phyloP scores from a whole-genome alignment of 2,888 invertebrate species.

The Thysanoteuthis rhombus region DNA sequence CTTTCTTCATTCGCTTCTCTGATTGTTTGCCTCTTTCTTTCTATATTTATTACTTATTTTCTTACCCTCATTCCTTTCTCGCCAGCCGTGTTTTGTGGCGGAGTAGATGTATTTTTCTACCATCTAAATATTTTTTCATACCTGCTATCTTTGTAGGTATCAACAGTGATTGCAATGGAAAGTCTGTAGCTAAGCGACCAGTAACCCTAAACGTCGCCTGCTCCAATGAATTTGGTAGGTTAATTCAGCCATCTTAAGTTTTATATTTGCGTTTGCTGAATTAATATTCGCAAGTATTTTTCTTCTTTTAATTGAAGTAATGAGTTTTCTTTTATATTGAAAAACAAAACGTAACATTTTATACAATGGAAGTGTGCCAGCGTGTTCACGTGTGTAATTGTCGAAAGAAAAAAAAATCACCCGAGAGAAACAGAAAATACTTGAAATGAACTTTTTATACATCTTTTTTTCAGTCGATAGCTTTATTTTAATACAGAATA shows the following conservation, averaged over 20 bases:
- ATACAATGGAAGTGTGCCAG: too few relatives aligned
- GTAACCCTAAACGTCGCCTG: constrained; percentile 12
- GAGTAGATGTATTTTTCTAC: neutral
- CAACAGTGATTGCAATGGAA: constrained; percentile 12
- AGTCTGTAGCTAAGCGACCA: neutral
- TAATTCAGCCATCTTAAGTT: neutral
- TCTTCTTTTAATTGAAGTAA: too few relatives aligned
- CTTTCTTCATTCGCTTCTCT: too few relatives aligned
- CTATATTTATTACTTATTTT: neutral
- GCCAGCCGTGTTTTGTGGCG: neutral
- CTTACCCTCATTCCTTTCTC: neutral
- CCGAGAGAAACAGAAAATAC: too few relatives aligned
- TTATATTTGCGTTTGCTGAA: neutral
- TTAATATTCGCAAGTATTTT: neutral
- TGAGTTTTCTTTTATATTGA: too few relatives aligned
- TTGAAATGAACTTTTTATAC: too few relatives aligned
- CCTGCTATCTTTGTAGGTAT: neutral
- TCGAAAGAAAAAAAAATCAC: too few relatives aligned
- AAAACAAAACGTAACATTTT: too few relatives aligned
- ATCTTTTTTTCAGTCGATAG: too few relatives aligned
- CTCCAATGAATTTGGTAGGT: neutral
- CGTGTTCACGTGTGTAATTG: too few relatives aligned
- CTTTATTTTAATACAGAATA: too few relatives aligned
- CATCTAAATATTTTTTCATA: neutral
- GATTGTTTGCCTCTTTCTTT: too few relatives aligned